Conservation (phyloP, 2,113 vertebrate species). For the Procavia capensis region DNA sequence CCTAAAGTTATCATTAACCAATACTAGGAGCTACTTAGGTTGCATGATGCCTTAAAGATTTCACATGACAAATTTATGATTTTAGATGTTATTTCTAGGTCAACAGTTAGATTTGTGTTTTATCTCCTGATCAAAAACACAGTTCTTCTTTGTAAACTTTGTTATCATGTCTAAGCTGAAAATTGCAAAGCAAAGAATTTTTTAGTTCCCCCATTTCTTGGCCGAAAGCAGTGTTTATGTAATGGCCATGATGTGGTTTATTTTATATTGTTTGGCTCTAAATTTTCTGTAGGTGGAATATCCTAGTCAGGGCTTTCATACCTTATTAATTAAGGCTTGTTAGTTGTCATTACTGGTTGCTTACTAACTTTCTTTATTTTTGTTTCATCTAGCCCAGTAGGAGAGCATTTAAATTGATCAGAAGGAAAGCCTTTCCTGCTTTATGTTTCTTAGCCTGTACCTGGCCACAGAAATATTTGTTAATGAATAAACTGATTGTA, state of each 20-base stretch:
- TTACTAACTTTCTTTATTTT: conserved; percentile 73
- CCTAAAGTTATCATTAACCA: neutral
- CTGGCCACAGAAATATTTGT: conserved; percentile 22
- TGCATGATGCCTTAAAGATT: conserved; percentile 63
- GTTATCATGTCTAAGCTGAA: conserved; percentile 69
- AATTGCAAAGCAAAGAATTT: conserved; percentile 71
- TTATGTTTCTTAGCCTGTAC: neutral
- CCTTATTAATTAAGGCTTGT: conserved; percentile 68
- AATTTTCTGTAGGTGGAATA: conserved; percentile 45
- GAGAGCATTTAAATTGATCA: conserved; percentile 42
- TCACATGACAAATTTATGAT: conserved; percentile 74
- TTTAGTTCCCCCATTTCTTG: conserved; percentile 20
- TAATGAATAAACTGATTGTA: neutral
- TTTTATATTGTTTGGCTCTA: conserved; percentile 44
- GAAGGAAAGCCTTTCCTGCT: neutral
- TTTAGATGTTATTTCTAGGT: conserved; percentile 75
- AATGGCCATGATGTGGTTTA: conserved; percentile 27
- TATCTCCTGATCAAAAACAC: conserved; percentile 70
- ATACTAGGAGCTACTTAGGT: neutral
- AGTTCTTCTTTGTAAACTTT: conserved; percentile 71
- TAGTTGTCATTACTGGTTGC: conserved; percentile 59
- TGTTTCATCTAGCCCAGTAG: conserved; percentile 57
- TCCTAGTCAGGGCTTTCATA: conserved; percentile 59
- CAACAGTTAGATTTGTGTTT: conserved; percentile 76
- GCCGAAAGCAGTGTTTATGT: conserved; percentile 45